Base-by-base conservation (phyloP, 1,140 invertebrate genomes). In the Metaphire vulgaris region DNA sequence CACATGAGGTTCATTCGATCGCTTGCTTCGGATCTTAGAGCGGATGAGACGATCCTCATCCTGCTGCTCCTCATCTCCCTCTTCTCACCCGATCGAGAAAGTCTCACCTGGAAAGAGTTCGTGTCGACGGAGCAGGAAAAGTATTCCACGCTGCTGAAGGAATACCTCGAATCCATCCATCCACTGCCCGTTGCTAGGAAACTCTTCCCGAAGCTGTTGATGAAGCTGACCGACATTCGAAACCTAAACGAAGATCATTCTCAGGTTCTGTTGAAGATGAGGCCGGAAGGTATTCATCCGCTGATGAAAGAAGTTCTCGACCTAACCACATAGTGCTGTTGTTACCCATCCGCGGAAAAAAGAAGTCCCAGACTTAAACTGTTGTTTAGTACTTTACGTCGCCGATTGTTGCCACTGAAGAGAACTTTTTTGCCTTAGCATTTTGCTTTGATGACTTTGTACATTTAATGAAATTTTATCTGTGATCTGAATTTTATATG, bases 201-300 rank as follows among this genome's bases (percentile, higher is more conserved):
- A 41, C 77, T 88, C 72, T 89, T 86, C 79, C 86, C 88, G 21
- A 87, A 88, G 79, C 81, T 88, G 67, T 81, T 88, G 26, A 85
- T 88, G 79, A 87, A 87, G 79, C 80, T 88, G 34, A 83, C 85
- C 21, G 88, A 89, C 81, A 84, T 89, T 74, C 83, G 88, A 31
- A 87, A 89, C 79, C 81, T 89, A 67, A 88, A 87, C 75, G 88
- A 89, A 79, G 83, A 86, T 66, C 88, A 56, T 21, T 56, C 41
- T 56, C 41, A 56, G 41, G 41, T 56, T 21, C 41, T 56, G 41
- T 21, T 56, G 6, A 6, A 21, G 41, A 21, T 56, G 6, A 56
- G 21, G 21, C 41, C 21, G 6, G 41, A 56, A 6, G 41, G 41
- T 12, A 56, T 56, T 21, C 41, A 56, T 21, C 41, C 41, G 41